Evolutionary conservation across 2,797 vertebrate genomes (phyloP).

Genomic region (Rhynchonycteris naso): DNA sequence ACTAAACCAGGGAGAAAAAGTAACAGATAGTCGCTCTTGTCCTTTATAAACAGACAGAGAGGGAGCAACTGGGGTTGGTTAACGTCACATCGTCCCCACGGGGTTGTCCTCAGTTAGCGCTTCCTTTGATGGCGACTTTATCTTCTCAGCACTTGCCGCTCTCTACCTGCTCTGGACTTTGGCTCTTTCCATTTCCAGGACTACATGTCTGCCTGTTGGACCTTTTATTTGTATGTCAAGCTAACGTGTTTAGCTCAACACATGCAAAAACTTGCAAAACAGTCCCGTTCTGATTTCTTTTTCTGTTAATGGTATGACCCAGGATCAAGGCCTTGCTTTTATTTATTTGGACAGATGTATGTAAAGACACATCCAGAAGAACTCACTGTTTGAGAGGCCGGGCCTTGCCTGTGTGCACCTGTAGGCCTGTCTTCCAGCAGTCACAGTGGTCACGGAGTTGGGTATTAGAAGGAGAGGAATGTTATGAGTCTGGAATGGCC

Average conservation of each 20-base stretch:
- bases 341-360: background rate
- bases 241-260: background rate
- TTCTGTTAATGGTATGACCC: no score
- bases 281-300: background rate
- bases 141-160: background rate
- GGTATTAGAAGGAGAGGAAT: background rate
- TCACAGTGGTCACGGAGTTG: rapidly evolving
- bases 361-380: background rate
- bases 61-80: rapidly evolving
- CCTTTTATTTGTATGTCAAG: background rate
- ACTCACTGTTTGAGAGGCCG: background rate
- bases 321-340: background rate
- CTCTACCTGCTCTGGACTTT: background rate
- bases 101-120: rapidly evolving
- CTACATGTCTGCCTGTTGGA: rapidly evolving
- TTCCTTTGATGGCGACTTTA: background rate
- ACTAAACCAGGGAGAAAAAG: background rate
- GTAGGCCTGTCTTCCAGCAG: background rate
- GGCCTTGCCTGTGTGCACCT: rapidly evolving
- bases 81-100: rapidly evolving
- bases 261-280: background rate
- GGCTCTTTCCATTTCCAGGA: background rate
- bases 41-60: background rate
- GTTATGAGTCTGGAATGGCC: background rate
- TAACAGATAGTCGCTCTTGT: rapidly evolving